These are phyloP conservation scores for Rousettus leschenaultii DNA, from an alignment of 2,113 vertebrate genomes.

Conservation along the genomic window DNA sequence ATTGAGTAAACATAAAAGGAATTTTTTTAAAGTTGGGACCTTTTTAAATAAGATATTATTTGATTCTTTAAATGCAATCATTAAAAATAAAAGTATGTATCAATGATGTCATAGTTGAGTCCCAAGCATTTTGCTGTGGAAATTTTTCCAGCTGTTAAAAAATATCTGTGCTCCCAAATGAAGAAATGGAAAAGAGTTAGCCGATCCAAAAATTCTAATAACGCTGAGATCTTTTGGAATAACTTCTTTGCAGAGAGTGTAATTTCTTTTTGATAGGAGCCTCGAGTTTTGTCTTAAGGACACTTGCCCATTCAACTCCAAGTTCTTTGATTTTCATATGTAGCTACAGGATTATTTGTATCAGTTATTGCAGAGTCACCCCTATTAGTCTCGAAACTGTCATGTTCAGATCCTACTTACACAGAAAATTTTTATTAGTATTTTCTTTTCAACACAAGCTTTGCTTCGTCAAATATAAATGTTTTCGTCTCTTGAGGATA, in stretches of 20 bases:
- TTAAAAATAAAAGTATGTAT: not conserved
- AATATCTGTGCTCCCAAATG: accelerated
- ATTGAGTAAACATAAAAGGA: not conserved
- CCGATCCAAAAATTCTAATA: not conserved
- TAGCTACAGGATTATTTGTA: accelerated
- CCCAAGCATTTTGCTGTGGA: not conserved
- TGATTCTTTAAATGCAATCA: not conserved
- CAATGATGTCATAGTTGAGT: too few species aligned
- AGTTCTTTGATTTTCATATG: accelerated
- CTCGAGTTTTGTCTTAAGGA: not conserved
- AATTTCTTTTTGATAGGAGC: not conserved
- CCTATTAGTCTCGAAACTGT: accelerated
- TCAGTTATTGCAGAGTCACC: not conserved
- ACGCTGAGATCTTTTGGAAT: not conserved
- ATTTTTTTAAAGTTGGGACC: not conserved
- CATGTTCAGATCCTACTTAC: not conserved
- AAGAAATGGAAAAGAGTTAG: not conserved
- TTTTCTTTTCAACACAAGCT: not conserved
- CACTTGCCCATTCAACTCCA: accelerated
- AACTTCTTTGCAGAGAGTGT: not conserved
- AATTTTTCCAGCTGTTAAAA: not conserved
- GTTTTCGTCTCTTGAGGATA: not conserved
- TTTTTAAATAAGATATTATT: not conserved
- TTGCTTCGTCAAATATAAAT: not conserved
- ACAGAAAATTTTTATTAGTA: not conserved